Evolutionary conservation across 2,113 vertebrate genomes (phyloP), one percentile per base, ranked within the genome.

Genomic region (Rhabdornis inornatus): DNA sequence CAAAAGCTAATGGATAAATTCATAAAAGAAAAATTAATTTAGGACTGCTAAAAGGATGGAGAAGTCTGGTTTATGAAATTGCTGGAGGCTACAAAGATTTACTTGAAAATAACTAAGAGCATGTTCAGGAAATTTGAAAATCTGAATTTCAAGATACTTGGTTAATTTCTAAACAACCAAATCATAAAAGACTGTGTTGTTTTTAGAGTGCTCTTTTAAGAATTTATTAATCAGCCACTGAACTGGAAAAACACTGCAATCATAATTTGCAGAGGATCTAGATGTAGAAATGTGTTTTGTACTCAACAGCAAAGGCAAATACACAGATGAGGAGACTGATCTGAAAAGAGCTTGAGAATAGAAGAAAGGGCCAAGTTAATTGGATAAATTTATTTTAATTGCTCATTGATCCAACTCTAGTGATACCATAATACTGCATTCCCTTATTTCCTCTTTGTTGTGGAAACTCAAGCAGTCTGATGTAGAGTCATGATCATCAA

Each of bases 321-420:
- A 77, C 44, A 88, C 76, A 47, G 37, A 56, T 95, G 72, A 92
- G 8, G 53, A 74, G 44, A 20, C 31, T 37, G 52, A 74, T 75
- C 18, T 88, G 79, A n/a, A 92, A 92, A 66, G 15, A 90, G 56
- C 39, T 71, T 68, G 31, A 90, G 64, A 90, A 74, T 0, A 88
- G 35, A 92, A 64, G 24, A 92, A 94, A 89, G 20, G 13, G 52
- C 18, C 37, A 86, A 94, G 49, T 92, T 94, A 92, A 86, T 68
- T 87, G 65, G 76, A 83, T 75, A 86, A 31, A 88, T 65, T 81
- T 90, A 75, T 83, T 83, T 81, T 78, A 92, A 86, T 78, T 85
- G 68, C 30, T 95, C 76, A 88, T 75, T 83, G 87, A 95, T 83
- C 83, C 56, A 90, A 28, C 35, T 52, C 20, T 47, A 61, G 42